These are phyloP conservation scores for Sapayoa aenigma DNA, from an alignment of 2,113 vertebrate genomes.

Conservation along the genomic window DNA sequence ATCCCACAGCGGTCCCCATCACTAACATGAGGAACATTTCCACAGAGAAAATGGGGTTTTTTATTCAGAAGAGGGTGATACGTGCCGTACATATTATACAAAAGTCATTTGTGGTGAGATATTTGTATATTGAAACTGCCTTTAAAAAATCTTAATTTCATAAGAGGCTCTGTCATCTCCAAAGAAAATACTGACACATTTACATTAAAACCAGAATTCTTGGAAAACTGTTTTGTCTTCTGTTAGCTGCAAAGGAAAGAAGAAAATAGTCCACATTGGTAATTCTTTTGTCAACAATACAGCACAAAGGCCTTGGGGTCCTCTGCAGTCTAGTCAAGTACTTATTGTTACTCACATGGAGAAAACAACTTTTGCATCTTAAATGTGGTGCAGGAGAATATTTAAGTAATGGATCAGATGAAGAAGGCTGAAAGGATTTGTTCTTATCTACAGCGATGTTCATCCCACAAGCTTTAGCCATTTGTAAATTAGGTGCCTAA, in stretches of 20 bases:
- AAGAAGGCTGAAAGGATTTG: background rate
- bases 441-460: background rate
- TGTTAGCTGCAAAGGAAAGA: background rate
- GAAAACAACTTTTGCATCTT: background rate
- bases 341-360: background rate
- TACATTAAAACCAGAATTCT: constrained; percentile 25
- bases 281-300: constrained; percentile 19
- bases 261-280: background rate
- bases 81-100: background rate
- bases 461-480: background rate
- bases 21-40: background rate
- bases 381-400: background rate
- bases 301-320: constrained; percentile 1
- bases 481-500: background rate
- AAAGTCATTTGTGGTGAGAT: background rate
- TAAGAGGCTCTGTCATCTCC: background rate
- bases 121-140: background rate
- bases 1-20: background rate
- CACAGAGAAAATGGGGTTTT: background rate
- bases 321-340: background rate
- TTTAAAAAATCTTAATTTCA: constrained; percentile 8
- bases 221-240: constrained; percentile 18
- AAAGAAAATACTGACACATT: background rate
- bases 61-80: background rate
- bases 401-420: background rate